A percentile compares a stretch with the other conserved stretches of the same genome.
phyloP scores from a whole-genome alignment of 2,888 invertebrate genomes.

The Phyllotreta striolata region DNA sequence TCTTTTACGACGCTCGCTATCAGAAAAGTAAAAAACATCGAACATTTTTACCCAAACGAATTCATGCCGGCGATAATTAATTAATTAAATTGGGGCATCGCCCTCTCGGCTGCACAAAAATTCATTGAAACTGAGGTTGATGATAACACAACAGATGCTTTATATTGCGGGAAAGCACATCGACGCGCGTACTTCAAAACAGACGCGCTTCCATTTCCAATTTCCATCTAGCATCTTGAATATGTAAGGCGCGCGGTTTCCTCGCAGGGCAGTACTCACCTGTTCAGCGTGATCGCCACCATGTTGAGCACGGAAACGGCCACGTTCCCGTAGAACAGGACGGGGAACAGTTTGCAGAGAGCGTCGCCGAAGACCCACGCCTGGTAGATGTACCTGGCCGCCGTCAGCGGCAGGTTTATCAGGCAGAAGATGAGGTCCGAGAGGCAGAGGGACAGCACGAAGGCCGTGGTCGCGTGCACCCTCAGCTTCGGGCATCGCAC shows the following conservation, averaged over 20 bases:
- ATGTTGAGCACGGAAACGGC: constrained; percentile 87
- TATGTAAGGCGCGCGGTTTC: background rate
- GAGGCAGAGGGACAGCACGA: constrained; percentile 84
- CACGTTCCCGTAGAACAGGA: constrained; percentile 90
- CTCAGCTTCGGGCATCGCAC: constrained; percentile 80
- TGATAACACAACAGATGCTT: constrained; percentile 50
- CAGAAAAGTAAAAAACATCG: too few species aligned
- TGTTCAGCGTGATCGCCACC: constrained; percentile 89
- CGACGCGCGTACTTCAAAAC: constrained; percentile 41
- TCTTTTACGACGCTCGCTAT: too few species aligned
- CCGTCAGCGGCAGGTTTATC: constrained; percentile 85
- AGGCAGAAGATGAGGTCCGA: constrained; percentile 87
- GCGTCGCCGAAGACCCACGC: constrained; percentile 81
- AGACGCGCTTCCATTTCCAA: constrained; percentile 31
- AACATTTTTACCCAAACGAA: too few species aligned
- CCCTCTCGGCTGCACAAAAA: constrained; percentile 36
- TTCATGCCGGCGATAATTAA: too few species aligned
- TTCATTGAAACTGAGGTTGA: constrained; percentile 32
- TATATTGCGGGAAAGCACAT: constrained; percentile 50
- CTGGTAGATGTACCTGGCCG: constrained; percentile 81
- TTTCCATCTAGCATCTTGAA: constrained; percentile 5
- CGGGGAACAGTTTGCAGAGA: constrained; percentile 84
- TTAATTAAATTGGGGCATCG: constrained; percentile 40
- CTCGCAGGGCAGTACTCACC: constrained; percentile 58
- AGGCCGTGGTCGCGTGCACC: constrained; percentile 86